These are phyloP conservation scores for Leucosticte australis DNA, from an alignment of 2,113 vertebrate genomes.

Conservation along the genomic window DNA sequence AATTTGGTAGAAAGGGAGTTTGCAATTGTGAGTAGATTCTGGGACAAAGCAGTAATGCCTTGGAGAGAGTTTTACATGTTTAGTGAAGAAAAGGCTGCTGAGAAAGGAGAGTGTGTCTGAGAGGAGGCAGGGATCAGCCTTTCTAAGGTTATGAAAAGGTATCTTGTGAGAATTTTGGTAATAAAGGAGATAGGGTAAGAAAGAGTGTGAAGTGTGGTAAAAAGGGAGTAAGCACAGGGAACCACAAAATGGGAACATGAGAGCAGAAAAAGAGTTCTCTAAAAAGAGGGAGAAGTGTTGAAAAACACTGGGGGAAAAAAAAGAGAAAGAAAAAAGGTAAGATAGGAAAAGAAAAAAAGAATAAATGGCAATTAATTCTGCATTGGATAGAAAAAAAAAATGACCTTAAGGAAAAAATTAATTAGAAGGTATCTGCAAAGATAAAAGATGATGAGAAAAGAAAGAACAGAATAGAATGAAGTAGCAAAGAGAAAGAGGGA, in stretches of 20 bases:
- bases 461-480: neutral
- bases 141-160: neutral
- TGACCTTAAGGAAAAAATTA: neutral
- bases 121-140: neutral
- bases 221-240: neutral
- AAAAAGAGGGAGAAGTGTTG: neutral
- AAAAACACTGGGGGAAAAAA: neutral
- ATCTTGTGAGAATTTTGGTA: neutral
- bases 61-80: neutral
- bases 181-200: neutral
- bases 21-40: neutral
- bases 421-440: neutral
- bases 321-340: neutral
- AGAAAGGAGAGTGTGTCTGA: neutral
- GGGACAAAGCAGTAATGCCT: neutral
- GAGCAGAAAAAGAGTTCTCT: neutral
- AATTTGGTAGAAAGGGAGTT: neutral
- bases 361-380: neutral
- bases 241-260: neutral
- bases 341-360: neutral
- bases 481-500: constrained; percentile 52
- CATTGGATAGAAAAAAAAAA: neutral
- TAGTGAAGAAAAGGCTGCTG: neutral
- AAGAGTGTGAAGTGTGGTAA: neutral
- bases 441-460: neutral